Percentiles rank a stretch among this genome's conserved stretches.
These are phyloP conservation scores for Cynaeus angustus DNA, from an alignment of 2,888 invertebrate species.

Conservation along the genomic window DNA sequence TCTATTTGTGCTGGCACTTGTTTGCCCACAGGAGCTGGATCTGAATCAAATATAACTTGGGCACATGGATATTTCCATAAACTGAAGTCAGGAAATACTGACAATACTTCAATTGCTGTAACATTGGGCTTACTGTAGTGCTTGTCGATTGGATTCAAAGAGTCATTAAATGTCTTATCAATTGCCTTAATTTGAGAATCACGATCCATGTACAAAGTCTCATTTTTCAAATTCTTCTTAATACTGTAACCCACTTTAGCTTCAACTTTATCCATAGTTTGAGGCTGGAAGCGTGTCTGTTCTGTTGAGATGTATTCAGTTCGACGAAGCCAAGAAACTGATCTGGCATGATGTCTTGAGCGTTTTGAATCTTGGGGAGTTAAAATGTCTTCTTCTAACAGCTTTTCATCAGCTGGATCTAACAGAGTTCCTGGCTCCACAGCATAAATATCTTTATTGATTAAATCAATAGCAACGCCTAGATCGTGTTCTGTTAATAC, in stretches of 20 bases:
- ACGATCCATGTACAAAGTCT: slow-evolving; percentile 95
- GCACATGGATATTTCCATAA: slow-evolving; percentile 99
- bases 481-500: slow-evolving; percentile 97
- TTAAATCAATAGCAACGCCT: slow-evolving; percentile 97
- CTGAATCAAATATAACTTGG: slow-evolving; percentile 98
- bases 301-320: slow-evolving; percentile 99
- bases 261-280: slow-evolving; percentile 97
- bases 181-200: slow-evolving; percentile 98
- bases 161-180: slow-evolving; percentile 96
- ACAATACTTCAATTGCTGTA: slow-evolving; percentile 89
- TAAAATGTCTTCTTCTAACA: slow-evolving; percentile 95
- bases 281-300: slow-evolving; percentile 97
- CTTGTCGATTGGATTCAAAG: slow-evolving; percentile 87
- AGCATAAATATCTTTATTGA: slow-evolving; percentile 95
- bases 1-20: slow-evolving; percentile 92
- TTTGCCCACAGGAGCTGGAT: slow-evolving; percentile 94
- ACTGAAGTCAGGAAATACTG: slow-evolving; percentile 96
- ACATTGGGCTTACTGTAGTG: slow-evolving; percentile 99
- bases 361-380: slow-evolving; percentile 91
- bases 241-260: slow-evolving; percentile 99
- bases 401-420: slow-evolving; percentile 94
- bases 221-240: slow-evolving; percentile 91
- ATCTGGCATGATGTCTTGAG: slow-evolving; percentile 95
- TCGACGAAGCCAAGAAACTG: slow-evolving; percentile 98
- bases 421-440: slow-evolving; percentile 84